Base-by-base conservation (phyloP, 2,797 vertebrate species). In the Clamator glandarius region DNA sequence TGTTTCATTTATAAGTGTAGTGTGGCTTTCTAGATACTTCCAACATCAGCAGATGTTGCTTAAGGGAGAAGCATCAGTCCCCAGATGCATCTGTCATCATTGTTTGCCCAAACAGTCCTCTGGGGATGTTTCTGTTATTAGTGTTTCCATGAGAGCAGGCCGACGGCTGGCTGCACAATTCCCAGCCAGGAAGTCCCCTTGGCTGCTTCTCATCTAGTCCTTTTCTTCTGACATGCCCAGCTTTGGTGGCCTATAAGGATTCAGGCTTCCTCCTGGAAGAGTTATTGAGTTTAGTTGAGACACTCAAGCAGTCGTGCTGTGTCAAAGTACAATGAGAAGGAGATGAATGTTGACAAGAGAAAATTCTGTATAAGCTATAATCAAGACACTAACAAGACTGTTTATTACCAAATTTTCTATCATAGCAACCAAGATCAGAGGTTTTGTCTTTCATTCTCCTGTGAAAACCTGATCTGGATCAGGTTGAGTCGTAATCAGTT, bases 401-500 rank as follows among this genome's bases (percentile, higher is more conserved):
- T 73, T 87, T 81, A 92, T 75, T 84, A 73, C 73, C 63, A 79
- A 78, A 24, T 84, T 95, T 95, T 93, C 39, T 89, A 78, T 72
- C 82, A 78, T 18, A 87, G 75, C 58, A 81, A 81, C 52, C 44
- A 52, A 69, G 92, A 88, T 84, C 62, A 91, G 87, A 94, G 44
- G 80, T 91, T 95, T 93, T 74, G 17, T 59, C 70, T 90, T 92
- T 87, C 83, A 87, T 51, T 39, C 41, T 36, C 41, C 48, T 57
- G 41, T 18, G 48, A 95, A 95, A 93, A 54, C 25, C 16, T 85
- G 68, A 91, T 84, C 36, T 68, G 72, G 61, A 84, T 72, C 50
- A 67, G 82, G 46, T 17, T 87, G 90, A 95, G 70, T 82, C 80
- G 81, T 15, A 74, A 16, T 23, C n/a, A 61, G 28, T 67, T 62